phyloP scores from a whole-genome alignment of 2,797 vertebrate species.

The Rhadinocentrus ornatus region DNA sequence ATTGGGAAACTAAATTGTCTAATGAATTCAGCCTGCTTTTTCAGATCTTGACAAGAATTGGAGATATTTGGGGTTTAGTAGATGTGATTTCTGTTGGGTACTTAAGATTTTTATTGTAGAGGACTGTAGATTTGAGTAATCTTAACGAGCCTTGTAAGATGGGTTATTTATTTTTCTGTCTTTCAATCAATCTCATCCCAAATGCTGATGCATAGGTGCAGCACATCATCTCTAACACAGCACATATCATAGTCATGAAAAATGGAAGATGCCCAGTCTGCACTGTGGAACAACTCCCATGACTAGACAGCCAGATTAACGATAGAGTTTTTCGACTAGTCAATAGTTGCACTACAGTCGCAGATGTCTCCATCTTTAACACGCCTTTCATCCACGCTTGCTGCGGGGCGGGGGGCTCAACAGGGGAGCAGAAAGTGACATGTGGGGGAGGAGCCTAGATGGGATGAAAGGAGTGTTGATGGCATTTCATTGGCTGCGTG shows the following conservation, averaged over 20 bases:
- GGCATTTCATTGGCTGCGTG: slow-evolving; percentile 62
- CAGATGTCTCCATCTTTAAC: background rate
- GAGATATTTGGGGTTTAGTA: background rate
- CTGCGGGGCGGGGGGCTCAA: slow-evolving; percentile 11
- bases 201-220: background rate
- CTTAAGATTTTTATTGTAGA: background rate
- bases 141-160: background rate
- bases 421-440: slow-evolving; percentile 12
- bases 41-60: background rate
- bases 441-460: slow-evolving; percentile 31
- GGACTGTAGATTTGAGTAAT: background rate
- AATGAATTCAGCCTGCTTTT: too few relatives aligned
- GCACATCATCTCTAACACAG: too few relatives aligned
- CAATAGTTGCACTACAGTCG: background rate
- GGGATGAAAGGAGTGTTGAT: background rate
- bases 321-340: background rate
- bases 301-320: background rate
- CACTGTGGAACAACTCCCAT: background rate
- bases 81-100: background rate
- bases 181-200: background rate
- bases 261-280: slow-evolving; percentile 10
- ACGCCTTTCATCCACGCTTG: background rate
- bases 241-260: slow-evolving; percentile 26
- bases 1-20: background rate
- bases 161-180: background rate